A percentile compares a stretch with the other conserved stretches of the same genome.
Conservation (phyloP, 35 echinoderm and acorn worm genomes). For the Lytechinus pictus region DNA sequence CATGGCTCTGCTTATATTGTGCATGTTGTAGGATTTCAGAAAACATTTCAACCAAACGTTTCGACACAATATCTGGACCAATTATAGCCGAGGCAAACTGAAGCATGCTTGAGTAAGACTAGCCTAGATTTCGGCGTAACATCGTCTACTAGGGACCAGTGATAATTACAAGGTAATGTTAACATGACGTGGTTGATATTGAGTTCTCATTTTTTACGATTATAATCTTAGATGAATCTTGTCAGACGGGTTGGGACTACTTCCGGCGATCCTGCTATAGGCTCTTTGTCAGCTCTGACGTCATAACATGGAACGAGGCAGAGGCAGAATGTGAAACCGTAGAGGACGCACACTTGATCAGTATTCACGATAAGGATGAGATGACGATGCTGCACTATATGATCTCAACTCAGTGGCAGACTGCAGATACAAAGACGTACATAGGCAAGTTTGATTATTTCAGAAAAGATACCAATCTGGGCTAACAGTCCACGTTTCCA, state of each 20-base stretch:
- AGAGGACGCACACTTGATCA: conserved; percentile 11
- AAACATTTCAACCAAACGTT: too few species aligned
- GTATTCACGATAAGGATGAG: conserved; percentile 22
- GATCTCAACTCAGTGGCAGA: conserved; percentile 37
- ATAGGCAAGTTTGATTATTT: not conserved
- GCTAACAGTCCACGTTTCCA: too few species aligned
- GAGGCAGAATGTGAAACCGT: not conserved
- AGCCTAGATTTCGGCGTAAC: too few species aligned
- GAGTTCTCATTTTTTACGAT: not conserved
- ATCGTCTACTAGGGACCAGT: too few species aligned
- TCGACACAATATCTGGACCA: too few species aligned
- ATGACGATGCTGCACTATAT: conserved; percentile 28
- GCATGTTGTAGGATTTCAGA: too few species aligned
- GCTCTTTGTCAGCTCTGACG: not conserved
- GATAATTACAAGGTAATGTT: too few species aligned
- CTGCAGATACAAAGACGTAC: not conserved
- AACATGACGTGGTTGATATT: too few species aligned
- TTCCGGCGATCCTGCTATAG: conserved; percentile 19
- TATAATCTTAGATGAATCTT: not conserved
- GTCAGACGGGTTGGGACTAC: not conserved
- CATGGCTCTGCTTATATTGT: too few species aligned
- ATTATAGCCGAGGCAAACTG: too few species aligned
- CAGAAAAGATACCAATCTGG: not conserved
- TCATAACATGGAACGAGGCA: conserved; percentile 32
- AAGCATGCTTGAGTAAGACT: too few species aligned